These are phyloP conservation scores for Lethrus apterus DNA, from an alignment of 1,140 invertebrate genomes.

Conservation along the genomic window DNA sequence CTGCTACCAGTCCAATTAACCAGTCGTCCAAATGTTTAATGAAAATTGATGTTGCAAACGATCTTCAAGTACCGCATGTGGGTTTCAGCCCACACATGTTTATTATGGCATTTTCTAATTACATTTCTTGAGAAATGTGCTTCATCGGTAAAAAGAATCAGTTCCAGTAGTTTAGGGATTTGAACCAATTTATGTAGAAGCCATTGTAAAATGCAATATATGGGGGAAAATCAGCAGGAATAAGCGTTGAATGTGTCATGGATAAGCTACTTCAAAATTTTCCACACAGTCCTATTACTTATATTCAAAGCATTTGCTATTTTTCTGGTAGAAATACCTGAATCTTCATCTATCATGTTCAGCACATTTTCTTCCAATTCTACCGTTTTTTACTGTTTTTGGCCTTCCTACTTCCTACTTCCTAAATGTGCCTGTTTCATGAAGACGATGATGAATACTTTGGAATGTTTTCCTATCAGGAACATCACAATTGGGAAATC, in stretches of 20 bases:
- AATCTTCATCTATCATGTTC: conserved; percentile 16
- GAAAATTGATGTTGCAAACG: conserved; percentile 1
- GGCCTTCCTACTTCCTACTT: conserved; percentile 10
- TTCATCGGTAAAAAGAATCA: too few species aligned
- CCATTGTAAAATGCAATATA: too few species aligned
- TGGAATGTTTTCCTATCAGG: conserved; percentile 11
- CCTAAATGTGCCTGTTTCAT: conserved; percentile 13
- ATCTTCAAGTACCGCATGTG: too few species aligned
- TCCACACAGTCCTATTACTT: conserved; percentile 16
- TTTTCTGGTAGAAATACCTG: conserved; percentile 14
- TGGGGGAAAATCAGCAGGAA: too few species aligned
- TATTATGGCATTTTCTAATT: too few species aligned
- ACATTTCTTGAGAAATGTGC: too few species aligned
- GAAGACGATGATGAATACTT: conserved; percentile 11
- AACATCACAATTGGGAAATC: conserved; percentile 1
- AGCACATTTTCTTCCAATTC: conserved; percentile 15
- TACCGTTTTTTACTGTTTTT: conserved; percentile 3
- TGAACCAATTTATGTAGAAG: too few species aligned
- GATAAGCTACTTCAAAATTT: conserved; percentile 11
- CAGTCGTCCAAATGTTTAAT: too few species aligned
- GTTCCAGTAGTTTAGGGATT: too few species aligned
- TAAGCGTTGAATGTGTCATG: conserved; percentile 18
- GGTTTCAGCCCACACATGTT: too few species aligned
- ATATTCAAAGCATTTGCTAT: conserved; percentile 14
- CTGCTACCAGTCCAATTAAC: not conserved